Conservation (phyloP, 2,113 vertebrate species). For the Galeopterus variegatus region DNA sequence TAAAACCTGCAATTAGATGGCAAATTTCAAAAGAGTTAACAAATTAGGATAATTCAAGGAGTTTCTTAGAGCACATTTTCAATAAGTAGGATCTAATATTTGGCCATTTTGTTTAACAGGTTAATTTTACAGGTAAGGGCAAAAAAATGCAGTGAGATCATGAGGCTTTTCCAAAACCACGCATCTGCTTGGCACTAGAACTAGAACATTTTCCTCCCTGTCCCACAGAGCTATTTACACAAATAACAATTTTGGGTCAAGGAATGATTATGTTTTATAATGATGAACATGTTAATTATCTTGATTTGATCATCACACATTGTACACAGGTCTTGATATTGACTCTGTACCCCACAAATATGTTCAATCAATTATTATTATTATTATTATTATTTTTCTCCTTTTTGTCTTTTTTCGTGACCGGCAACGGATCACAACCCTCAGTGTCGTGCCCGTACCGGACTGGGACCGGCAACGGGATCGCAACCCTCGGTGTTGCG, state of each 20-base stretch:
- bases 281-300: too few relatives aligned
- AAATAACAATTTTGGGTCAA: background rate
- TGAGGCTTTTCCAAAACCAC: background rate
- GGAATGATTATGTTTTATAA: too few relatives aligned
- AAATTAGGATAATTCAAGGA: background rate
- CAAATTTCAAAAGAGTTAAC: background rate
- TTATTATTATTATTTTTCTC: too few relatives aligned
- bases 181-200: background rate
- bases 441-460: too few relatives aligned
- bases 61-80: background rate
- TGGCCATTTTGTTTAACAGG: background rate
- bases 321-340: too few relatives aligned
- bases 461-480: too few relatives aligned
- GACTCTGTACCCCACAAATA: too few relatives aligned
- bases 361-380: too few relatives aligned
- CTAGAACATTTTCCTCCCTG: background rate
- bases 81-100: background rate
- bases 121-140: background rate
- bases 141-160: background rate
- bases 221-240: background rate
- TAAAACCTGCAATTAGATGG: constrained; percentile 41
- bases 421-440: too few relatives aligned
- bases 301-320: too few relatives aligned
- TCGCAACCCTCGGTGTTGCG: too few relatives aligned
- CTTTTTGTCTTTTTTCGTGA: too few relatives aligned